Evolutionary conservation across 2,888 invertebrate species (phyloP).

Genomic region (Geotrupes spiniger): DNA sequence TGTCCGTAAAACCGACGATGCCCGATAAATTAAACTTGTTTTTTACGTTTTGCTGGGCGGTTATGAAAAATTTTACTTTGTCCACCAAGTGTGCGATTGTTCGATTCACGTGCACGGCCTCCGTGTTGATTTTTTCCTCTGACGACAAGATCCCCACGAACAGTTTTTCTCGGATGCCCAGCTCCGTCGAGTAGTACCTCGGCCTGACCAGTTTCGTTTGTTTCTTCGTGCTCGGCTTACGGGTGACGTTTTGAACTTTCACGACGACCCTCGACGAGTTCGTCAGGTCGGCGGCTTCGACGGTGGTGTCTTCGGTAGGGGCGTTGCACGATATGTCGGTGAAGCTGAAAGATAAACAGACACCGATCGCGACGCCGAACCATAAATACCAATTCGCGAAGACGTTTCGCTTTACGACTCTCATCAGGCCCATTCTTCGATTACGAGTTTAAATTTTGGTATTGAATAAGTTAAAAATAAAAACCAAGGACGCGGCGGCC

Average conservation of each 20-base stretch:
- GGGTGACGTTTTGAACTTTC: constrained; percentile 13
- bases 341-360: constrained; percentile 15
- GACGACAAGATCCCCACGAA: constrained; percentile 84
- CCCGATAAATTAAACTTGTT: constrained; percentile 44
- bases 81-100: constrained; percentile 83
- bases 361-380: constrained; percentile 16
- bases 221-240: constrained; percentile 11
- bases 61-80: constrained; percentile 62
- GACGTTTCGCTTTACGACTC: no score
- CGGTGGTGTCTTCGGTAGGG: constrained; percentile 7
- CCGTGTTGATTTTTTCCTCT: constrained; percentile 66
- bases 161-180: constrained; percentile 86
- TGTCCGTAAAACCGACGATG: constrained; percentile 86
- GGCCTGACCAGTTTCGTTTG: constrained; percentile 68
- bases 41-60: constrained; percentile 47
- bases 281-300: constrained; percentile 12
- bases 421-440: no score
- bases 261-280: constrained; percentile 6
- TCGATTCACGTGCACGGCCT: constrained; percentile 82
- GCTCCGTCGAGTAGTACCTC: constrained; percentile 91
- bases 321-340: constrained; percentile 12
- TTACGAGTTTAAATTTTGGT: no score
- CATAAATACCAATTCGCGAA: no score
- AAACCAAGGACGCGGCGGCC: no score
- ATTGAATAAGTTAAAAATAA: no score